Evolutionary conservation across 2,113 vertebrate genomes (phyloP), one percentile per base, ranked within the genome.

Genomic region (Toxotes jaculatrix): DNA sequence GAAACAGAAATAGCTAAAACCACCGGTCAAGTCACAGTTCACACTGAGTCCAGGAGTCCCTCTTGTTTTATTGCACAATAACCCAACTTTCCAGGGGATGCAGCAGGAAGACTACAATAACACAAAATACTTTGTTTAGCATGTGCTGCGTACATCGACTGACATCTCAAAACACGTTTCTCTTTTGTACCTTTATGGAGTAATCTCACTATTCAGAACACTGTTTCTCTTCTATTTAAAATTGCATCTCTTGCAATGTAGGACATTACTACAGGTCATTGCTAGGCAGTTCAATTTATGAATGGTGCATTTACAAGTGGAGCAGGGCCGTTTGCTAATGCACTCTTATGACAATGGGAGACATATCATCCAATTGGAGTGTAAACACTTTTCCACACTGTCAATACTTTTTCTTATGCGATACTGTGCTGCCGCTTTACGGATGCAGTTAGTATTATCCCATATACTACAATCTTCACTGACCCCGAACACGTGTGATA

Each of bases 11-110:
- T 6, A 47, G 45, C 38, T 13, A 56, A 87, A 75, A 45, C 21
- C 47, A 82, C 1, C 27, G 66, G 36, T 49, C 19, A 79, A 63
- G 12, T 45, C n/a, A 79, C 38, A 76, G 19, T 32, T 60, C 12
- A 82, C 76, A 68, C 64, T 53, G 73, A 90, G 81, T 88, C 85
- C 90, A 84, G 81, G 91, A 94, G 86, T 91, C 93, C 93, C 87
- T 90, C 83, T 42, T 89, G 81, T 90, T 94, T 94, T 94, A 94
- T 94, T 94, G 92, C 93, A 94, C 93, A 92, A 91, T 91, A 88
- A 93, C 88, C 89, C 91, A 93, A 92, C 86, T 89, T 88, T 85
- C 82, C 85, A 85, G 77, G 89, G 80, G 88, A 88, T 89, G 89
- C 90, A 93, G 89, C 92, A 90, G 92, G 91, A 93, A 92, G 90